Percentiles rank a stretch among this genome's conserved stretches.
These are phyloP conservation scores for Papilio demoleus DNA, from an alignment of 2,888 invertebrate species.

Conservation along the genomic window DNA sequence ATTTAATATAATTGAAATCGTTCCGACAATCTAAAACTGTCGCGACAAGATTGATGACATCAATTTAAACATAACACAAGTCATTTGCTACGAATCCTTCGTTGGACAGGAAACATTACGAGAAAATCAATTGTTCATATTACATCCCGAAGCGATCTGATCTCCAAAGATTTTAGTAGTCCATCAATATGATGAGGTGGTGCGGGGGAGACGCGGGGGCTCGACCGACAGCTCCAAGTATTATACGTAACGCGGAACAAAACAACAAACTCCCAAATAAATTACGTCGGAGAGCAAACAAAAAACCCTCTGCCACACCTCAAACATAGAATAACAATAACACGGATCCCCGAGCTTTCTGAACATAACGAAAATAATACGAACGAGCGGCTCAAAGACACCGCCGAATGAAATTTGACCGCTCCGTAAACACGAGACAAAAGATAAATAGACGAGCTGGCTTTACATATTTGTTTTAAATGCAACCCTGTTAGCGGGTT, in stretches of 20 bases:
- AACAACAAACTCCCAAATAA: conserved; percentile 67
- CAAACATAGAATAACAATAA: conserved; percentile 76
- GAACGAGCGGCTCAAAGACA: conserved; percentile 52
- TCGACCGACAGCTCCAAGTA: conserved; percentile 58
- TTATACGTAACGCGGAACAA: conserved; percentile 61
- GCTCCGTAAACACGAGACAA: conserved; percentile 57
- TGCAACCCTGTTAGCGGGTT: conserved; percentile 14
- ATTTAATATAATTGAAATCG: conserved; percentile 30
- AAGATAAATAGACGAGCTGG: conserved; percentile 50
- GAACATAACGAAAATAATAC: conserved; percentile 65
- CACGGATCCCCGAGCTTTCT: conserved; percentile 58
- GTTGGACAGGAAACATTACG: not conserved
- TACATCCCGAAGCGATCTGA: conserved; percentile 38
- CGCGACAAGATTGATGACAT: conserved; percentile 24
- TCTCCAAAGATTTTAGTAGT: conserved; percentile 54
- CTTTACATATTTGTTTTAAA: conserved; percentile 46
- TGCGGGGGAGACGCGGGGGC: not conserved
- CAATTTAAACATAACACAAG: no score
- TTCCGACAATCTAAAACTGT: conserved; percentile 19
- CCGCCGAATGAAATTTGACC: conserved; percentile 63
- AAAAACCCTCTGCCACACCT: conserved; percentile 67
- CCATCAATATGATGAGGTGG: conserved; percentile 54
- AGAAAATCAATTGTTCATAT: not conserved
- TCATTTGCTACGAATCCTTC: not conserved
- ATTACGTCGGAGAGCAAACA: conserved; percentile 64